phyloP scores from a whole-genome alignment of 2,888 invertebrate species.

The Hypselothyrea guttata region DNA sequence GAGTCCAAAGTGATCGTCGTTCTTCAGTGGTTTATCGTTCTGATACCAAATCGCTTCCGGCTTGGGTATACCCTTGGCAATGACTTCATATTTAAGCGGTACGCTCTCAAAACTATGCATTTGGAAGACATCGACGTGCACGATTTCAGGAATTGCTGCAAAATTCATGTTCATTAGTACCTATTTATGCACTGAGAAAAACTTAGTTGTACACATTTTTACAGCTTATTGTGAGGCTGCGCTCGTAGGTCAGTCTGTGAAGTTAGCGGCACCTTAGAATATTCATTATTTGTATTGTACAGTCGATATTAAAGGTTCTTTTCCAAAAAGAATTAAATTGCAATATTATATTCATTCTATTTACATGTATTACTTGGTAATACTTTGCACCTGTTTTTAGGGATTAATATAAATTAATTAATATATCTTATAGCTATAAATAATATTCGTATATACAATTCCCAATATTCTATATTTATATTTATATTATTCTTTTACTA shows the following conservation, averaged over 20 bases:
- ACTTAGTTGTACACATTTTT: not conserved
- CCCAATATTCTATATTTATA: no score
- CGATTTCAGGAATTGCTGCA: slow-evolving; percentile 87
- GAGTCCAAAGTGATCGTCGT: slow-evolving; percentile 85
- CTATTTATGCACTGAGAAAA: slow-evolving; percentile 2
- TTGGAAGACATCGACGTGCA: slow-evolving; percentile 89
- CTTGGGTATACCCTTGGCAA: slow-evolving; percentile 89
- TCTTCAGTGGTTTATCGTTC: slow-evolving; percentile 88
- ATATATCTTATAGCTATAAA: not conserved
- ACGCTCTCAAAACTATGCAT: slow-evolving; percentile 91
- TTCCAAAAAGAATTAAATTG: not conserved
- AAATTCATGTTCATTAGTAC: slow-evolving; percentile 7
- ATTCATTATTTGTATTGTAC: no score
- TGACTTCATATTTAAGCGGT: slow-evolving; percentile 89
- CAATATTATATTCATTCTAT: slow-evolving; percentile 10
- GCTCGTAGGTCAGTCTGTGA: no score
- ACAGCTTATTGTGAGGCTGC: no score
- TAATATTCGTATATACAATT: no score
- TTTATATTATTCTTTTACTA: no score
- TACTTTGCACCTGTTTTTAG: not conserved
- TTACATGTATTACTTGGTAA: slow-evolving; percentile 9
- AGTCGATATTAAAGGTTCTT: no score
- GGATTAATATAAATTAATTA: slow-evolving; percentile 4
- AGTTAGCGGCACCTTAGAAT: no score
- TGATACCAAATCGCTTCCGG: slow-evolving; percentile 91